A percentile compares a stretch with the other conserved stretches of the same genome.
These are phyloP conservation scores for Polia nebulosa DNA, from an alignment of 2,888 invertebrate species.

Conservation along the genomic window DNA sequence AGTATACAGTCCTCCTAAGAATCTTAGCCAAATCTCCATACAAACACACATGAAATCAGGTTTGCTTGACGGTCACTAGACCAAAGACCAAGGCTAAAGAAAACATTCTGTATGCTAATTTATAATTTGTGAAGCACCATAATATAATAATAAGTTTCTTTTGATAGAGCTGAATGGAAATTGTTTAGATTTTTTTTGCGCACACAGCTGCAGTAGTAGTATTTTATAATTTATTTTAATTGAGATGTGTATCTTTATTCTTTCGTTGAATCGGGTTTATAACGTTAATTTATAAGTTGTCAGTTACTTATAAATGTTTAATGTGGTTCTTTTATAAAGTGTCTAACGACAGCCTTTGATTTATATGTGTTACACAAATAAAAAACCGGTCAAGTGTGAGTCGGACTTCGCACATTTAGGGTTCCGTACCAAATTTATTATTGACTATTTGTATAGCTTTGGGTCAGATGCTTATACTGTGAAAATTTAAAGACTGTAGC, in stretches of 20 bases:
- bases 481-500: too few species aligned
- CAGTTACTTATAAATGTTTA: background rate
- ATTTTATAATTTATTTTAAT: slow-evolving; percentile 1
- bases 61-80: slow-evolving; percentile 24
- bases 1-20: slow-evolving; percentile 1
- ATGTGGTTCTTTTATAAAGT: too few species aligned
- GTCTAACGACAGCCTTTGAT: too few species aligned
- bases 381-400: too few species aligned
- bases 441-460: too few species aligned
- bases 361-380: too few species aligned
- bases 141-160: slow-evolving; percentile 35
- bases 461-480: too few species aligned
- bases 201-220: slow-evolving; percentile 10
- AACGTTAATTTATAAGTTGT: background rate
- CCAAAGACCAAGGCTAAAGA: slow-evolving; percentile 45
- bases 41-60: slow-evolving; percentile 13
- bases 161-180: slow-evolving; percentile 40
- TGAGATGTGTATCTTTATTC: slow-evolving; percentile 3
- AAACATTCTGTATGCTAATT: slow-evolving; percentile 42
- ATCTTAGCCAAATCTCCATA: slow-evolving; percentile 7
- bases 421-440: too few species aligned
- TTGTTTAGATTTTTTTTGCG: slow-evolving; percentile 31
- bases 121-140: background rate
- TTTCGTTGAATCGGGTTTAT: background rate
- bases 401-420: too few species aligned